Evolutionary conservation across 2,797 vertebrate genomes (phyloP).

Genomic region (Catostomus latipinnis): DNA sequence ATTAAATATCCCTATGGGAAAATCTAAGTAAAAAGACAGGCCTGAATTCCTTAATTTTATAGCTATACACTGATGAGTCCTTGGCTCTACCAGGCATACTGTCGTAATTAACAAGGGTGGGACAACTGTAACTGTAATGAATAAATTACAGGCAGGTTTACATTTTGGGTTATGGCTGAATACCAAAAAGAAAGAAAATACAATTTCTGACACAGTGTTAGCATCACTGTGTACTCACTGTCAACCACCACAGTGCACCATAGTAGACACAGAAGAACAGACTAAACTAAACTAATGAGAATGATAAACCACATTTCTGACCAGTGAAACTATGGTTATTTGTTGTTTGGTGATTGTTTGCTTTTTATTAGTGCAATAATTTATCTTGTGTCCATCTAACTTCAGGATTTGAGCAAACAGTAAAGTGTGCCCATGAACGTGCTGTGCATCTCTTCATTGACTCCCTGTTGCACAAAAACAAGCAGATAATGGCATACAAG

Average conservation of each 20-base stretch:
- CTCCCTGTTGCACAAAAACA: constrained; percentile 84
- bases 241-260: neutral
- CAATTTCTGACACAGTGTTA: neutral
- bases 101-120: neutral
- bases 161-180: neutral
- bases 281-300: neutral
- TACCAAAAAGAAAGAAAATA: neutral
- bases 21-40: constrained; percentile 9
- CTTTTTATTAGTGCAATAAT: neutral
- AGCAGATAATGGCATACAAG: constrained; percentile 87
- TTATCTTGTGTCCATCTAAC: constrained; percentile 4
- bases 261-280: neutral
- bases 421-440: constrained; percentile 94
- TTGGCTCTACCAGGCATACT: neutral
- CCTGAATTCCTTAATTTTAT: neutral
- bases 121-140: constrained; percentile 10
- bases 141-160: neutral
- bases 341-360: too few species aligned
- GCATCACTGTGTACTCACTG: neutral
- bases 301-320: neutral
- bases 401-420: constrained; percentile 80
- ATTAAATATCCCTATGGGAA: constrained; percentile 43
- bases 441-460: constrained; percentile 94
- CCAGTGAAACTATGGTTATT: neutral
- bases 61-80: constrained; percentile 1